phyloP scores from a whole-genome alignment of 92 coral and sea anemone genomes.

The Bergia sp. region DNA sequence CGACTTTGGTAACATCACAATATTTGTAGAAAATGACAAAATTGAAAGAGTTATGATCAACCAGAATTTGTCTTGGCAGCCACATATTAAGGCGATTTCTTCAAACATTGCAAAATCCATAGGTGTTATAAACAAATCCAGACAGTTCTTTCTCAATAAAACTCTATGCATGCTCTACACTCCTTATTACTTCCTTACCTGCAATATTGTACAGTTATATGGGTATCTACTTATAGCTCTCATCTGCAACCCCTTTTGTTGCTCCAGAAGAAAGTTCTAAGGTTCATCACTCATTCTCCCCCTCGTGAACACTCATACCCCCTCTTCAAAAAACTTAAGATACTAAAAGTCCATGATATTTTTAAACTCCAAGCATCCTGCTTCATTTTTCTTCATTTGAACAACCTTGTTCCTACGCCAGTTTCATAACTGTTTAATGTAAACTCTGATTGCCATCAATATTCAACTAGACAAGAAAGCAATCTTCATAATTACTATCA shows the following conservation, averaged over 20 bases:
- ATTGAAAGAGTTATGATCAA: background rate
- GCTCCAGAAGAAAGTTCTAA: constrained; percentile 43
- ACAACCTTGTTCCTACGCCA: constrained; percentile 15
- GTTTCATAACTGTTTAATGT: constrained; percentile 24
- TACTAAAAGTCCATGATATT: constrained; percentile 16
- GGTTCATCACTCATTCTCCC: constrained; percentile 35
- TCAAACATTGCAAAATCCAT: constrained; percentile 31
- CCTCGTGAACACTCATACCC: constrained; percentile 45
- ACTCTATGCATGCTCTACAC: constrained; percentile 30
- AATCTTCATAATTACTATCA: too few relatives aligned
- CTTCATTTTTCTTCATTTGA: constrained; percentile 39
- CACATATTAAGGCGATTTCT: constrained; percentile 37
- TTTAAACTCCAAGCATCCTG: constrained; percentile 34
- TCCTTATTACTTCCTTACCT: background rate
- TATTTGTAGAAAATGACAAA: background rate
- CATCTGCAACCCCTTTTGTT: constrained; percentile 46
- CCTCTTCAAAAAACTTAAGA: constrained; percentile 32
- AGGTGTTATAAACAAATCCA: constrained; percentile 25
- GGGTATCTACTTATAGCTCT: constrained; percentile 27
- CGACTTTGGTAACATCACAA: background rate
- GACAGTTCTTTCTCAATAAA: constrained; percentile 40
- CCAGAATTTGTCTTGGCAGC: constrained; percentile 39
- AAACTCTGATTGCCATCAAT: constrained; percentile 45
- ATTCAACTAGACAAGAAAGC: background rate
- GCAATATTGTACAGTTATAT: background rate